phyloP scores from a whole-genome alignment of 2,797 vertebrate genomes.

The Eurystomus glaucurus region DNA sequence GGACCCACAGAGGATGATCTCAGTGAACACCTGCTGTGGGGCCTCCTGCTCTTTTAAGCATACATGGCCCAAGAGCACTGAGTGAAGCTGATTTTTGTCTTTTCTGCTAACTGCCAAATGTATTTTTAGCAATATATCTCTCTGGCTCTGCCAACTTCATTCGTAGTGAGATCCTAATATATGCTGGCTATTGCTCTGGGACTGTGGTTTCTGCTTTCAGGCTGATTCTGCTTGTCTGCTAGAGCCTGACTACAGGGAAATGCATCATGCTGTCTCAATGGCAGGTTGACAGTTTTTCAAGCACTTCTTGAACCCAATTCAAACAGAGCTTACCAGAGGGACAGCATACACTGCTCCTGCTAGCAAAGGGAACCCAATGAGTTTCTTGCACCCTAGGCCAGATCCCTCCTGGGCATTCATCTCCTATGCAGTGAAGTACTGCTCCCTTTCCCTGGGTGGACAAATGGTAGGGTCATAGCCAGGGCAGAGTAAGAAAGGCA shows the following conservation, averaged over 20 bases:
- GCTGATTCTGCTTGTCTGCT: background rate
- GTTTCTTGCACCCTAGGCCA: background rate
- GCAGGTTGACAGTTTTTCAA: slow-evolving; percentile 22
- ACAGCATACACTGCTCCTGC: background rate
- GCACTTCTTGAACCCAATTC: background rate
- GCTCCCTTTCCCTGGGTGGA: background rate
- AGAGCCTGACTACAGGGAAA: slow-evolving; percentile 12
- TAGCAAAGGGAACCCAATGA: fast-evolving
- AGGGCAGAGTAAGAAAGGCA: background rate
- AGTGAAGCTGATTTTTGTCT: background rate
- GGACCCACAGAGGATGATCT: background rate
- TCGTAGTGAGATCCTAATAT: slow-evolving; percentile 7
- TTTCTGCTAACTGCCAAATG: background rate
- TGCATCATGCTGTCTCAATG: background rate
- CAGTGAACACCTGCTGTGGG: background rate
- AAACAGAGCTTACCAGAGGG: background rate
- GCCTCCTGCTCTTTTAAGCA: background rate
- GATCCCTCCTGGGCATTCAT: background rate
- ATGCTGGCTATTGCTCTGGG: background rate
- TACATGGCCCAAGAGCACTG: fast-evolving
- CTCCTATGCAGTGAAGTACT: background rate
- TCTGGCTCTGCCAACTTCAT: background rate
- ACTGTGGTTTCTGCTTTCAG: background rate
- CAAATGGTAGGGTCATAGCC: background rate
- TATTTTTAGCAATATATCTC: slow-evolving; percentile 31